Base-by-base conservation (phyloP, 2,888 invertebrate genomes). In the Neuroscelio doddi region DNA sequence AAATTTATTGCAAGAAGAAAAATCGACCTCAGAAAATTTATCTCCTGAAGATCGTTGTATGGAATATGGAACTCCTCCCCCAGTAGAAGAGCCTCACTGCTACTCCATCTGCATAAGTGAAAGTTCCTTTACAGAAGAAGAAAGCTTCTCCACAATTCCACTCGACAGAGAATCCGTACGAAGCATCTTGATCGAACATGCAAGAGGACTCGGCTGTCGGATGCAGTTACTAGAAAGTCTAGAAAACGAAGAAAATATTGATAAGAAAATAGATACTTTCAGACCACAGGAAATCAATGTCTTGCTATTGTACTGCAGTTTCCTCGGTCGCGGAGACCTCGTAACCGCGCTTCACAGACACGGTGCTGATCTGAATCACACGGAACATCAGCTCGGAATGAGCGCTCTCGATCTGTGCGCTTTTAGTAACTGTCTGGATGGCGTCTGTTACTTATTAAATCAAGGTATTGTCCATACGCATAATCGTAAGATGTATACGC, bases 71-170 rank as follows among this genome's bases (percentile, higher is more conserved):
- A 91, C 91, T 30, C 92, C 93, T 12, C 93, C 93, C 5, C 93
- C 93, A 24, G 91, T 92, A 58, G 93, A 93, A 84, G 92, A 81
- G 36, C 79, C 81, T 0, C 75, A 80, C 16, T 80, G 80, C 49
- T 82, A 92, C 84, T 92, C 92, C 38, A 91, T 92, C 71, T 91
- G 92, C 81, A 90, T 92, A 87, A 93, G 93, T 85, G 93, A 93
- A 81, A 93, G 91, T 85, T 92, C 92, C 77, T 91, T 91, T 80
- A 91, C 72, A 16, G 79, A 77, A 4, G 75, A 77, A 68, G 81
- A 65, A 65, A 80, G 59, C 49, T 81, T 67, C 83, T 88, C 77
- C 38, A 24, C 47, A 1, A 56, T 34, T 9, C 29, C 45, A 26
- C 5, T 34, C 3, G 85, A 77, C 58, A 80, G 80, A 32, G 93